Evolutionary conservation across 2,797 vertebrate species (phyloP), one percentile per base, ranked within the genome.

Genomic region (Sparidentex hasta): DNA sequence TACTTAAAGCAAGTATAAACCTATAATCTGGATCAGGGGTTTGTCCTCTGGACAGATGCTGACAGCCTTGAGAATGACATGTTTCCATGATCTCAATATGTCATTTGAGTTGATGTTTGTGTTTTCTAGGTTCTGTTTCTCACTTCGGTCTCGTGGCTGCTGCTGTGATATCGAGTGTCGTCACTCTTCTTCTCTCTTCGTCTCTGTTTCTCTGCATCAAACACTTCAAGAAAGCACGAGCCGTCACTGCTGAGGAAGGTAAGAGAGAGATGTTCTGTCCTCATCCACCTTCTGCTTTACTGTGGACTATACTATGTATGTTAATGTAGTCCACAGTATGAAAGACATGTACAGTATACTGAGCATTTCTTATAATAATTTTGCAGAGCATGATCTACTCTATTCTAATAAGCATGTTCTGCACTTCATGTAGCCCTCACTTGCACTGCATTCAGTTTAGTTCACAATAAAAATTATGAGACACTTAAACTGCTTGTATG

Each of bases 101-200:
- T 16, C 16, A 69, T 33, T 23, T n/a, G 11, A 2, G 20, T 20
- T 55, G 0, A 21, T 67, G 18, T 61, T 47, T 71, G 2, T 21
- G 1, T 58, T 33, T 78, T 48, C 1, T 46, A 83, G 78, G 2
- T 17, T 11, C 0, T 0, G 0, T 1, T 33, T 50, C 3, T 38
- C 9, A 4, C 33, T 11, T 5, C 7, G 11, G 1, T 48, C 11
- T 8, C 27, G 59, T 20, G 18, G 4, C 43, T 70, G 56, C 61
- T 43, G 58, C 9, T 48, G 11, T 66, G 2, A 16, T 14, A 29
- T 11, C 17, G 18, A 50, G 23, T 43, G 18, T 14, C 7, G 0
- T n/a, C 1, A 4, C 9, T 17, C 18, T 57, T 0, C 57, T 86
- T 25, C 25, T 88, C 9, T 5, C 43, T 54, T 21, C 74, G 62